Evolutionary conservation across 2,113 vertebrate genomes (phyloP), one percentile per base, ranked within the genome.

Genomic region (Corydoras sp.): DNA sequence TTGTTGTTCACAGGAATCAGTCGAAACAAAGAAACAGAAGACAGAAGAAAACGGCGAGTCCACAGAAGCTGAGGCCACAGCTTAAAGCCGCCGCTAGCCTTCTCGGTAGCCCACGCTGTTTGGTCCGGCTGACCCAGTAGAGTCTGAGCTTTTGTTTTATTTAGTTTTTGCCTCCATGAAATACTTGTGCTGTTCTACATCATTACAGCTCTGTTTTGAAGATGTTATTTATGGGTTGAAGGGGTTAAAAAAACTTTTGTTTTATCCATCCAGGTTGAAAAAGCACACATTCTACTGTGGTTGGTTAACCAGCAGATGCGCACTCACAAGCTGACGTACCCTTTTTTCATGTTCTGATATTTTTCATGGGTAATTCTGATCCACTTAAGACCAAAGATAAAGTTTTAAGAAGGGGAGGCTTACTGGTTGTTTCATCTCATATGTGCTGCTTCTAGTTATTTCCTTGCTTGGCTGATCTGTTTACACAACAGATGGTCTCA

Each of bases 201-300:
- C 85, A 84, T 82, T 81, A 87, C 84, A 85, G 84, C 81, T 83
- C 18, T 24, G 18, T 87, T 86, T 88, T 84, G 88, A 85, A 87
- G 86, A 89, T 90, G 86, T 92, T 92, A 91, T 92, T 92, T 92
- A 91, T 92, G 91, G 88, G 89, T 90, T 84, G 86, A 85, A 86
- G 87, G 58, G 31, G 68, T 58, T 6, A 43, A 43, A 24, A 24
- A 24, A 24, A 24, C 18, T 24, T 24, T 24, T 24, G 18, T 24
- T 24, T 24, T 24, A 24, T 24, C 18, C 18, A 24, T 24, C 18
- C 18, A 24, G 18, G 18, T 24, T 24, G 18, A 24, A 48, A 73
- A 88, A 91, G 88, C 90, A 89, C 90, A 91, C 79, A 82, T 86
- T 91, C 87, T 90, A 89, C 86, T 80, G 79, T 72, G 63, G 79